Evolutionary conservation across 1,140 invertebrate genomes (phyloP).

Genomic region (Branchinecta lindahli): DNA sequence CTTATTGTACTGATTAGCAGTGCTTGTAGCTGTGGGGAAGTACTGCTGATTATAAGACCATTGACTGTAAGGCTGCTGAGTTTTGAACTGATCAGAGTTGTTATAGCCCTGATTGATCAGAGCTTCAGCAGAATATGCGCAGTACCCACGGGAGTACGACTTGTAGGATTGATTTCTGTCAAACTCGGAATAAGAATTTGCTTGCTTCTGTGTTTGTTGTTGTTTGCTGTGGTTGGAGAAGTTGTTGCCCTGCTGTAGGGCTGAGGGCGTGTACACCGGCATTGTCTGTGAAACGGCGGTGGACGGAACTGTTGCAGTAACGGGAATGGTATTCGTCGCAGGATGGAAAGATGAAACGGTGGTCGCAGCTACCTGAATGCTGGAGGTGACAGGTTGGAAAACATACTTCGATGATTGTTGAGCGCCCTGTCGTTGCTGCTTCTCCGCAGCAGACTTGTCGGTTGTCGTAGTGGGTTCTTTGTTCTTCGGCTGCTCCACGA

Average conservation of each 20-base stretch:
- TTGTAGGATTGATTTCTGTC: conserved; percentile 1
- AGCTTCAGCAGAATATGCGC: neutral
- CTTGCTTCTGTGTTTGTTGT: no score
- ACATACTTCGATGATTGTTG: no score
- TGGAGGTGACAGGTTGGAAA: no score
- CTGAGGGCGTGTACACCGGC: neutral
- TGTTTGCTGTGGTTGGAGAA: neutral
- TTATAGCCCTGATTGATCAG: neutral
- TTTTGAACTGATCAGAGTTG: neutral
- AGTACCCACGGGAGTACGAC: neutral
- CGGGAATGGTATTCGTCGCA: neutral
- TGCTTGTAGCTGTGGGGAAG: neutral
- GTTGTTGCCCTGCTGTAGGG: neutral
- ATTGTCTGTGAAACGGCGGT: neutral
- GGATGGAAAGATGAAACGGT: neutral
- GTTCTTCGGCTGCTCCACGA: neutral
- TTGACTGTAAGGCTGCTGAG: neutral
- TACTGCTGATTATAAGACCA: conserved; percentile 1
- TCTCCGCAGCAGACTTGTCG: neutral
- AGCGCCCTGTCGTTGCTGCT: neutral
- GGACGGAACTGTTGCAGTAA: neutral
- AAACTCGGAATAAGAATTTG: neutral
- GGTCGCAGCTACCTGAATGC: neutral
- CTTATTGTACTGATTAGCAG: neutral
- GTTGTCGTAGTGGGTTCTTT: neutral